Evolutionary conservation across 2,797 vertebrate species (phyloP), one percentile per base, ranked within the genome.

Genomic region (Graptemys geographica): DNA sequence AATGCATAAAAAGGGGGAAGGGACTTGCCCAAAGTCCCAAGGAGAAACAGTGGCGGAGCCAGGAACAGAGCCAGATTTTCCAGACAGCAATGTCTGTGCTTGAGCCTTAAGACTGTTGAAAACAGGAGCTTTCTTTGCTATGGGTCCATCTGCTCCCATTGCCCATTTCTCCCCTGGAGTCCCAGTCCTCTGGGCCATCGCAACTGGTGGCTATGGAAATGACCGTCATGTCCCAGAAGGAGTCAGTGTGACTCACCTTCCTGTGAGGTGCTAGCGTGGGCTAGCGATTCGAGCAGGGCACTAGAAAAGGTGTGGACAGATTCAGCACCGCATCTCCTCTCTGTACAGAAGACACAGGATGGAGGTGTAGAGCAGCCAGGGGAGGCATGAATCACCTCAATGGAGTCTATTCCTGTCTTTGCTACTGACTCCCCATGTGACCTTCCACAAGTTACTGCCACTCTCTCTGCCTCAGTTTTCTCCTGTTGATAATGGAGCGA

Each of bases 21-120:
- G 6, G 18, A 5, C 55, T 52, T 27, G 44, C 18, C 59, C 25
- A 5, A 0, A 0, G 1, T 74, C 37, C 11, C 25, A 74, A 83
- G 28, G 33, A 79, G 9, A 13, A 16, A 62, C 59, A 6, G 59
- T 6, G 28, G 28, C 1, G 31, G 31, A 33, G 3, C 8, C 28
- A 28, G 44, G 44, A 47, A 55, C 55, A 79, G 83, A 69, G 55
- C 28, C 5, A 0, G 1, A 51, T 5, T 65, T 65, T 65, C 16
- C 33, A 65, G 62, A 57, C 8, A 78, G 80, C 6, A 52, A 55
- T 11, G 3, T 19, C 31, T 15, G 6, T 23, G 12, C 47, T 7
- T 1, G 5, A 59, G 59, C 23, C 88, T 84, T 56, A 72, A 53
- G 33, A 81, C 44, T 69, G 55, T 69, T 10, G 23, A 44, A 41